phyloP scores from a whole-genome alignment of 1,140 invertebrate species.

The Drosophila pallidifrons region DNA sequence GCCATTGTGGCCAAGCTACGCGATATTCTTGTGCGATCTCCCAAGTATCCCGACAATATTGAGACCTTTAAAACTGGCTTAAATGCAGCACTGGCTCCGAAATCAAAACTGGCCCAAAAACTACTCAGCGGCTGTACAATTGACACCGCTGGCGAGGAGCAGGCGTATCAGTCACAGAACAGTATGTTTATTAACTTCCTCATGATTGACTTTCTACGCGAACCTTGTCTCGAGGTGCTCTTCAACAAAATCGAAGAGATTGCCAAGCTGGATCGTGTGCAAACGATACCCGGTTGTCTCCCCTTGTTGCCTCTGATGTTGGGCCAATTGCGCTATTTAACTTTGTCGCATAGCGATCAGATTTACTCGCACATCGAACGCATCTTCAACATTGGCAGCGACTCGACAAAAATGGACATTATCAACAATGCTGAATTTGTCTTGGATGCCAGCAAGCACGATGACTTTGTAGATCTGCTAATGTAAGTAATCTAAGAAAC shows the following conservation, averaged over 20 bases:
- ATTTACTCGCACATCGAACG: slow-evolving; percentile 68
- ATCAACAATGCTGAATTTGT: slow-evolving; percentile 71
- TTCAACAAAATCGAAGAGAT: slow-evolving; percentile 81
- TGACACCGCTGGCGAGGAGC: slow-evolving; percentile 70
- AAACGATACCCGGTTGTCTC: slow-evolving; percentile 34
- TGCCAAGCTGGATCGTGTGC: slow-evolving; percentile 37
- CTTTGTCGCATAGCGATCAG: slow-evolving; percentile 61
- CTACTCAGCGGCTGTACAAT: slow-evolving; percentile 75
- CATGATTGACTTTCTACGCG: slow-evolving; percentile 84
- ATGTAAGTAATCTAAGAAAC: slow-evolving; percentile 48
- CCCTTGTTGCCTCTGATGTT: slow-evolving; percentile 71
- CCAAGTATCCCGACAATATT: slow-evolving; percentile 73
- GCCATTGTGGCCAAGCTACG: slow-evolving; percentile 75
- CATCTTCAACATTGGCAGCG: slow-evolving; percentile 62
- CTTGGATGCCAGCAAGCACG: slow-evolving; percentile 72
- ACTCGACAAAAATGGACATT: slow-evolving; percentile 64
- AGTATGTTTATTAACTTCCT: slow-evolving; percentile 85
- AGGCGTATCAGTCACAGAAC: slow-evolving; percentile 84
- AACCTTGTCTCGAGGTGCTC: slow-evolving; percentile 83
- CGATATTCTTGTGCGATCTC: slow-evolving; percentile 60
- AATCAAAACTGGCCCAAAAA: slow-evolving; percentile 79
- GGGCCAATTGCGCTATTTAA: slow-evolving; percentile 74
- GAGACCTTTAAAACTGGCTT: slow-evolving; percentile 84
- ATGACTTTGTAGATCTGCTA: slow-evolving; percentile 75
- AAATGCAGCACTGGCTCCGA: slow-evolving; percentile 72